Conservation (phyloP, 2,797 vertebrate genomes). For the Chanos chanos region DNA sequence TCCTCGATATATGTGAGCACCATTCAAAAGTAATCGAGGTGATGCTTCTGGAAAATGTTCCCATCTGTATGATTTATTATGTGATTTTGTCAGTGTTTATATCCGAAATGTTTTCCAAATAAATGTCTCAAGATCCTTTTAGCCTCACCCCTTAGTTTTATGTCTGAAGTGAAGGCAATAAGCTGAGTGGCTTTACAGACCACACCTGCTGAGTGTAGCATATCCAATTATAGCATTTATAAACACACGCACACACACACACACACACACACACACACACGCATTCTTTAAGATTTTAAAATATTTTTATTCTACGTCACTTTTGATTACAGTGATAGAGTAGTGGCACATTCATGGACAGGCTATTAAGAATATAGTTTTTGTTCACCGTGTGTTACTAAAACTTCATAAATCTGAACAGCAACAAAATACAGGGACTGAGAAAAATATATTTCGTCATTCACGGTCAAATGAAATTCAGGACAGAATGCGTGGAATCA, state of each 20-base stretch:
- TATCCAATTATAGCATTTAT: constrained; percentile 34
- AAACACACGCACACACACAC: neutral
- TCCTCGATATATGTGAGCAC: constrained; percentile 3
- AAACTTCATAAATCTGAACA: constrained; percentile 30
- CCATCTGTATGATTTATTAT: constrained; percentile 35
- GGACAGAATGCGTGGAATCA: neutral
- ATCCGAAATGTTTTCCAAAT: constrained; percentile 5
- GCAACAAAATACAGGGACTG: constrained; percentile 12
- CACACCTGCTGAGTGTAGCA: constrained; percentile 16
- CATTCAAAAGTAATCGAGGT: constrained; percentile 36
- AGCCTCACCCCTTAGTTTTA: constrained; percentile 11
- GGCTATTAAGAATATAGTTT: constrained; percentile 31
- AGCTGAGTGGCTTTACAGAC: constrained; percentile 38
- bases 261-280: neutral
- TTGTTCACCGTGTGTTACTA: constrained; percentile 28
- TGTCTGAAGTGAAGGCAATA: constrained; percentile 39
- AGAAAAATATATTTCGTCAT: constrained; percentile 16
- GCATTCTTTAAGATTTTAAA: neutral
- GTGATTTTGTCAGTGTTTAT: constrained; percentile 37
- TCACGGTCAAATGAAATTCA: constrained; percentile 4
- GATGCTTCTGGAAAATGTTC: constrained; percentile 42
- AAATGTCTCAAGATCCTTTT: constrained; percentile 35
- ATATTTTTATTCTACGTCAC: constrained; percentile 10
- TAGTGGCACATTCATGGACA: constrained; percentile 24
- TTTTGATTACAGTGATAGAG: constrained; percentile 24